A percentile compares a stretch with the other conserved stretches of the same genome.
Evolutionary conservation across 64 coral and sea anemone species (phyloP).

Genomic region (Pachyseris speciosa): DNA sequence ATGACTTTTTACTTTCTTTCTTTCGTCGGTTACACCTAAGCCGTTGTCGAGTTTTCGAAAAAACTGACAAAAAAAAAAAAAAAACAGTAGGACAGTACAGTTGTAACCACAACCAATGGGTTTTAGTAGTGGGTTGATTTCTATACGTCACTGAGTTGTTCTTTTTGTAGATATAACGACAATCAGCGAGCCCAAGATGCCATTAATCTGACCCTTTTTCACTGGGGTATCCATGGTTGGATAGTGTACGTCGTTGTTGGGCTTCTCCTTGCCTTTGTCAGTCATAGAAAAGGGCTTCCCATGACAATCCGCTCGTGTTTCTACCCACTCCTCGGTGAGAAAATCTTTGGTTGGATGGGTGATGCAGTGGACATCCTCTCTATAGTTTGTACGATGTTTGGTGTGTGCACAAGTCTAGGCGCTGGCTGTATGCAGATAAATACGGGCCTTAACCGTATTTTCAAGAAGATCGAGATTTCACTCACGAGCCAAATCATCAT

Average conservation of each 20-base stretch:
- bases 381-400: constrained; percentile 73
- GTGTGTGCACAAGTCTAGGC: constrained; percentile 82
- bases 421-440: constrained; percentile 65
- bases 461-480: neutral
- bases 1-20: too few species aligned
- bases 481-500: constrained; percentile 44
- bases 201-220: constrained; percentile 79
- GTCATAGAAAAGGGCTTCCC: constrained; percentile 51
- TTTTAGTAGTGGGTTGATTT: too few species aligned
- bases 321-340: constrained; percentile 70
- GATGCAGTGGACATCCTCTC: constrained; percentile 75
- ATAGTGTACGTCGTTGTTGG: constrained; percentile 70
- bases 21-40: too few species aligned
- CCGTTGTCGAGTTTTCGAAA: too few species aligned
- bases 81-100: too few species aligned
- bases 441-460: constrained; percentile 60
- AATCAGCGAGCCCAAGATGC: constrained; percentile 80
- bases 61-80: too few species aligned
- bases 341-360: constrained; percentile 68
- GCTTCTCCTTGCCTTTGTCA: constrained; percentile 61
- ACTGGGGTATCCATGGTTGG: constrained; percentile 82
- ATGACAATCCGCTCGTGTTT: constrained; percentile 85
- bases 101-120: too few species aligned
- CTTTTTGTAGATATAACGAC: constrained; percentile 61
- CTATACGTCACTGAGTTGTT: neutral